Conservation (phyloP, 2,888 invertebrate species). For the Chymomyza amoena region DNA sequence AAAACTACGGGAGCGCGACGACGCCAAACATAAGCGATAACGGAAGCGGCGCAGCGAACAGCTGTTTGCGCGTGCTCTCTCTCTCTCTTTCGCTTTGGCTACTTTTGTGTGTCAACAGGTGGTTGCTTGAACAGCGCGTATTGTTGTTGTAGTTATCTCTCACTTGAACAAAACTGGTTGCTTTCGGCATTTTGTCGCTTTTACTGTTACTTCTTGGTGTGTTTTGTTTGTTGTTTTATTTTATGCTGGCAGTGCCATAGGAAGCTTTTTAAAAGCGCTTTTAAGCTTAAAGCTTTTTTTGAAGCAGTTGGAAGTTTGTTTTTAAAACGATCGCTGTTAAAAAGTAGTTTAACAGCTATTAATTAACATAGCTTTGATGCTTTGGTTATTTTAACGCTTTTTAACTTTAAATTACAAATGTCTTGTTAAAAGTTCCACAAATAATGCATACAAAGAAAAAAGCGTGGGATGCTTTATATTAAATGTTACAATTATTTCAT, state of each 20-base stretch:
- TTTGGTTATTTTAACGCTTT: too few species aligned
- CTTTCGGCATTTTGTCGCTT: background rate
- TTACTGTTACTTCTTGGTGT: conserved; percentile 17
- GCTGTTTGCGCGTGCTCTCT: background rate
- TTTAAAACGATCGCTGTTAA: too few species aligned
- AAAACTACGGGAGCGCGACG: conserved; percentile 10
- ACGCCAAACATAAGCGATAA: conserved; percentile 22
- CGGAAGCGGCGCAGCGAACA: conserved; percentile 25
- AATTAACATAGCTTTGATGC: too few species aligned
- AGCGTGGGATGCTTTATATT: too few species aligned
- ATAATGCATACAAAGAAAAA: too few species aligned
- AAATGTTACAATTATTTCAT: too few species aligned
- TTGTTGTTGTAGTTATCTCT: background rate
- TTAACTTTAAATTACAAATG: too few species aligned
- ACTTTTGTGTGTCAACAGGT: background rate
- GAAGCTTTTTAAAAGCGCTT: background rate
- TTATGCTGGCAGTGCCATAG: conserved; percentile 15
- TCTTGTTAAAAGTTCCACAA: too few species aligned
- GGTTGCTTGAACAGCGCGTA: background rate
- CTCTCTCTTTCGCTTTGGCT: background rate
- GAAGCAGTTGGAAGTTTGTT: too few species aligned
- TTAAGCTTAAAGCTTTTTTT: background rate
- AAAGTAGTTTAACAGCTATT: too few species aligned
- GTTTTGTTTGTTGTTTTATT: background rate
- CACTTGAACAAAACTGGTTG: conserved; percentile 2